Base-by-base conservation (phyloP, 1,140 invertebrate genomes). In the Drosophila persimilis region DNA sequence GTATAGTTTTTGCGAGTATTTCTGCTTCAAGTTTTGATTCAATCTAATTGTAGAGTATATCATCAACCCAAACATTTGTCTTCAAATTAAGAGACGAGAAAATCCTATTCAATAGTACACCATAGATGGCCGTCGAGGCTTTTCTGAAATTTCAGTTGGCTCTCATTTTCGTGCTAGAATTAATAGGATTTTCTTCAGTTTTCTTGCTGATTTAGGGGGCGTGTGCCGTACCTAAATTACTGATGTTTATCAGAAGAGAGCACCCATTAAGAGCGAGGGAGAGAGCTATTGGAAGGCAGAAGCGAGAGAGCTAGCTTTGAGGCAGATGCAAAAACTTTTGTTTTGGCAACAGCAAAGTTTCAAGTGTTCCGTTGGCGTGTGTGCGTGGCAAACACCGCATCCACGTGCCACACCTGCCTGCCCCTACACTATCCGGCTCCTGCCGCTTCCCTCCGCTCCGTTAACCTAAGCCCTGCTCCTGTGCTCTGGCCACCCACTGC, bases 261-360 rank as follows among this genome's bases (percentile, higher is more conserved):
- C 46, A 50, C 80, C 65, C 9, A 64, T 24, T 54, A 45, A 44
- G 35, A 8, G 39, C 17, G 46, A 39, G 22, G 31, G 15, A 31
- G 24, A 39, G 41, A 61, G 31, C 31, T 9, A 31, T 31, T 2
- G 29, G 8, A 31, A 63, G 24, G 24, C 24, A 26, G 24, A 26
- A 24, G 24, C 24, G 24, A 6, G 24, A 5, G 0, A 26, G 24
- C 24, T 26, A 26, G 24, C 31, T 31, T 9, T 54, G 52, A 81
- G 65, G 58, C 73, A 81, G 81, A 85, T 88, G 77, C 77, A 70
- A 73, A 81, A 75, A 55, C 81, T 39, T 86, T 86, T 86, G 81
- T 86, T 86, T 88, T 86, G 75, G 83, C 78, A 86, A 86, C 81
- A 88, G 73, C 69, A 58, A 86, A 88, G 56, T 81, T 81, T 86